These are phyloP conservation scores for Phengaris alcon DNA, from an alignment of 2,888 invertebrate genomes.

Conservation along the genomic window DNA sequence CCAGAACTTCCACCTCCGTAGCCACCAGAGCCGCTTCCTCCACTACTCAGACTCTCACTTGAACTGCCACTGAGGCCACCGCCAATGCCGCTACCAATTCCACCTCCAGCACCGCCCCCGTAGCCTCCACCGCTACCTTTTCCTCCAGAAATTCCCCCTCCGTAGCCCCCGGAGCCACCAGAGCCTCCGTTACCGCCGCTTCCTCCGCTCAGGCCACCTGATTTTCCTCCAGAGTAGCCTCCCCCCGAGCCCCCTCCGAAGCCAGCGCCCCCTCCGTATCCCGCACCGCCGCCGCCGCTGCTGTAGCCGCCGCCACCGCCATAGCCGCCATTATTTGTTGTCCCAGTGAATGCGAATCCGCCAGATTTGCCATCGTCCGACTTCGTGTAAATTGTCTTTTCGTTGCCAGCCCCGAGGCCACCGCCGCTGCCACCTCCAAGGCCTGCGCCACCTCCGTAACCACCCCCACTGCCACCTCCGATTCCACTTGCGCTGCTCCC, in stretches of 20 bases:
- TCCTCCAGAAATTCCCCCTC: slow-evolving; percentile 33
- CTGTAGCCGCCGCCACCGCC: slow-evolving; percentile 58
- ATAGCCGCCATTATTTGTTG: slow-evolving; percentile 60
- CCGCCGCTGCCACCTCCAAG: slow-evolving; percentile 38
- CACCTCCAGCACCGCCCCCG: slow-evolving; percentile 43
- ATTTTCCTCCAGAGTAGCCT: slow-evolving; percentile 32
- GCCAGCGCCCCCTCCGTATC: slow-evolving; percentile 35
- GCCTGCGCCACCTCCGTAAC: slow-evolving; percentile 38
- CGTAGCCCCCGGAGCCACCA: slow-evolving; percentile 31
- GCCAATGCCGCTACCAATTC: slow-evolving; percentile 28
- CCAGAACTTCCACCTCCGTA: slow-evolving; percentile 31
- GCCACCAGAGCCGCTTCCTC: slow-evolving; percentile 34
- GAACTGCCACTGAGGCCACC: slow-evolving; percentile 26
- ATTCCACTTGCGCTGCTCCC: slow-evolving; percentile 38
- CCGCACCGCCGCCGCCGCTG: slow-evolving; percentile 44
- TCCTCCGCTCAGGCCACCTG: slow-evolving; percentile 37
- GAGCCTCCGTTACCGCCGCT: slow-evolving; percentile 31
- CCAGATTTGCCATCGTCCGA: slow-evolving; percentile 70
- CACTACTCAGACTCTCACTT: slow-evolving; percentile 28
- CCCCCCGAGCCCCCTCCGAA: slow-evolving; percentile 37
- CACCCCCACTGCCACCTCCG: slow-evolving; percentile 39
- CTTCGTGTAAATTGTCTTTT: slow-evolving; percentile 57
- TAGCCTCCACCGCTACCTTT: slow-evolving; percentile 53
- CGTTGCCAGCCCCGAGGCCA: slow-evolving; percentile 43
- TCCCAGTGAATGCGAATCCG: slow-evolving; percentile 67